Percentiles rank a stretch among this genome's conserved stretches.
phyloP scores from a whole-genome alignment of 2,888 invertebrate genomes.

The Chesias legatella region DNA sequence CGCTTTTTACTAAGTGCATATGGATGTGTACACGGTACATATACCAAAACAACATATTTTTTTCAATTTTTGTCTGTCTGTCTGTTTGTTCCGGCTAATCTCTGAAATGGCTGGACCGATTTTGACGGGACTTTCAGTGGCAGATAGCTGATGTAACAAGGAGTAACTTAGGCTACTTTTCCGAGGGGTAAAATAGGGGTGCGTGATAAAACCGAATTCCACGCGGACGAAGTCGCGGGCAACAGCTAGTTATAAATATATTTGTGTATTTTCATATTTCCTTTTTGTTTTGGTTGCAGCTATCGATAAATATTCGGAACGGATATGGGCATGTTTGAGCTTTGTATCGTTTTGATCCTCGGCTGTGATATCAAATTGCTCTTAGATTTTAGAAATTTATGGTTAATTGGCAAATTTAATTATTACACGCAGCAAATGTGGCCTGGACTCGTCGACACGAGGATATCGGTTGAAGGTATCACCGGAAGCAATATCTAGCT shows the following conservation, averaged over 20 bases:
- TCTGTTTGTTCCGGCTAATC: too few relatives aligned
- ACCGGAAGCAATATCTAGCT: constrained; percentile 81
- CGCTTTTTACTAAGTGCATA: constrained; percentile 10
- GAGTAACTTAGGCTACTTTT: too few relatives aligned
- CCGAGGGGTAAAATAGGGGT: too few relatives aligned
- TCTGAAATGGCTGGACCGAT: too few relatives aligned
- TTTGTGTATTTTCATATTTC: constrained; percentile 38
- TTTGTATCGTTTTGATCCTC: constrained; percentile 63
- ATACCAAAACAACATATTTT: too few relatives aligned
- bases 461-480: constrained; percentile 82
- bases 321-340: constrained; percentile 78
- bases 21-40: too few relatives aligned
- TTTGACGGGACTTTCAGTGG: too few relatives aligned
- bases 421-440: constrained; percentile 79
- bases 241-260: constrained; percentile 21
- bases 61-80: too few relatives aligned
- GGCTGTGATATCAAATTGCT: constrained; percentile 75
- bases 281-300: constrained; percentile 74
- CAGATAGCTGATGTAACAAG: too few relatives aligned
- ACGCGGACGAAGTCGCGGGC: too few relatives aligned
- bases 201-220: too few relatives aligned
- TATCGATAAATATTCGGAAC: constrained; percentile 75
- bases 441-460: constrained; percentile 81
- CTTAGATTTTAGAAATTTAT: constrained; percentile 46
- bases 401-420: constrained; percentile 62